phyloP scores from a whole-genome alignment of 2,888 invertebrate species.

The Ferdinandea cuprea region DNA sequence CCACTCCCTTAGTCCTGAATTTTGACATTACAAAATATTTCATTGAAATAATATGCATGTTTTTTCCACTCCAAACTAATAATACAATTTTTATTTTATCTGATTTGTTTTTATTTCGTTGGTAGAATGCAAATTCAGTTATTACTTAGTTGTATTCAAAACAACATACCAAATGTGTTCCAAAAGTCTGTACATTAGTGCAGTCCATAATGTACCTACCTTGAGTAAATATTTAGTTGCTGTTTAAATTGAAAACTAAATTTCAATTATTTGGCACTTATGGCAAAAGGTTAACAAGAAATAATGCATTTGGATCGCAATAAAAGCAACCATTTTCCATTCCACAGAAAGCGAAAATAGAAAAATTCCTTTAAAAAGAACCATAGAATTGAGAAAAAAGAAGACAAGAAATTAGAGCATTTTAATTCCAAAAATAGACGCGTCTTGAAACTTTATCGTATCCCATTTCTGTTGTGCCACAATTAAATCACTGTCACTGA shows the following conservation, averaged over 20 bases:
- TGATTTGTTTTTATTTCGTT: no score
- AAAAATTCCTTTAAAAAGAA: slow-evolving; percentile 14
- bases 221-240: no score
- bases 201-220: no score
- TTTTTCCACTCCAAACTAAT: no score
- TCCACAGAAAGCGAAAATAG: slow-evolving; percentile 11
- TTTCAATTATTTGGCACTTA: slow-evolving; percentile 13
- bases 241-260: background rate
- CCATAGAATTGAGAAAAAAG: background rate
- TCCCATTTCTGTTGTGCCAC: slow-evolving; percentile 40
- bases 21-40: no score
- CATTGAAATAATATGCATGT: no score
- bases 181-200: no score
- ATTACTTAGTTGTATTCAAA: no score
- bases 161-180: no score
- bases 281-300: background rate
- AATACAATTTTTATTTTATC: no score
- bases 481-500: slow-evolving; percentile 66
- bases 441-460: slow-evolving; percentile 25
- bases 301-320: background rate
- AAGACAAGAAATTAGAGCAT: slow-evolving; percentile 45
- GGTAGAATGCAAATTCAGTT: no score
- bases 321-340: background rate
- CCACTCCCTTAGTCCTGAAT: no score
- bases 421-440: slow-evolving; percentile 49